Evolutionary conservation across 2,113 vertebrate genomes (phyloP), one percentile per base, ranked within the genome.

Genomic region (Puffinus mauretanicus): DNA sequence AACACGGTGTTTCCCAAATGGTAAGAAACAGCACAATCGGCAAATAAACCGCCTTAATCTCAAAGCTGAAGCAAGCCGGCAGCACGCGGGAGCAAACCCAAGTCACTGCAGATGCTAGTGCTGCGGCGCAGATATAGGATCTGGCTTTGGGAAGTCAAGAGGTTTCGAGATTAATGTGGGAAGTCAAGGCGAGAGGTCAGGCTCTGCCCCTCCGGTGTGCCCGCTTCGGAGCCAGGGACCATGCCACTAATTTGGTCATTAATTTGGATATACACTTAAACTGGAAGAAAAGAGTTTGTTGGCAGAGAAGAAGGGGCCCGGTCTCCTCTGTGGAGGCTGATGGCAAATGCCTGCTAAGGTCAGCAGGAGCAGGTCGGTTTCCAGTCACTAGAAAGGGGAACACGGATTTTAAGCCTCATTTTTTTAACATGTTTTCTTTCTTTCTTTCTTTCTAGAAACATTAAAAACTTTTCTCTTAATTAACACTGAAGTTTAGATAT

Each of bases 181-280:
- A 94, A 96, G 38, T 60, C 86, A 92, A 88, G 82, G 67, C 51
- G 2, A 84, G 83, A 84, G 86, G 88, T 83, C 95, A 90, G 75
- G 71, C 64, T 72, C 87, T 83, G 79, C 60, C 78, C 67, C 38
- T 70, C 60, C 4, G 3, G 36, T 3, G 5, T 2, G 9, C 24
- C 76, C 7, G 2, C 58, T 21, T 22, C 13, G 4, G 38, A 67
- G 40, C 60, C 54, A n/a, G 79, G 40, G 80, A 90, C 19, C 8
- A 2, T 4, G 1, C 67, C 0, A 3, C 34, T 86, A 46, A 92
- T 82, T 90, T 80, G 79, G 76, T 47, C 26, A 4, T 81, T 32
- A n/a, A 34, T 62, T 70, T 73, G 47, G 90, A 80, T 36, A 42
- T 13, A 2, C 0, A 1, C 30, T 88, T 49, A 47, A 75, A 52